Conservation (phyloP, 1,140 invertebrate genomes). For the Hydropsyche tenuis region DNA sequence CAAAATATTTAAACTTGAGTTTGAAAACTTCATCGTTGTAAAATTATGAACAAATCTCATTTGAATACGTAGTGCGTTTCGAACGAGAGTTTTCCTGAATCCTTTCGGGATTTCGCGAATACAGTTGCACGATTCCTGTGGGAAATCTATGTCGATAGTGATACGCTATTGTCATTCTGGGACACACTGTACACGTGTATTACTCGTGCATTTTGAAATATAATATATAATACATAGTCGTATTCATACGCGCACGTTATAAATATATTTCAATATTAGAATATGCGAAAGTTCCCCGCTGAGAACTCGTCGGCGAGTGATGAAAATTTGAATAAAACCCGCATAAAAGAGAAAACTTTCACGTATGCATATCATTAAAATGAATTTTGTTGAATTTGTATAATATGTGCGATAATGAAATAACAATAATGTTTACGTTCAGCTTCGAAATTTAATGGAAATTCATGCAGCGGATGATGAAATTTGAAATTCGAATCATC, state of each 20-base stretch:
- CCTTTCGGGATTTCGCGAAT: background rate
- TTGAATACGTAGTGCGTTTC: no score
- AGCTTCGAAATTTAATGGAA: background rate
- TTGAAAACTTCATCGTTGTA: no score
- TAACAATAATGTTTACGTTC: background rate
- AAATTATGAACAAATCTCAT: background rate
- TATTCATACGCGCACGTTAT: no score
- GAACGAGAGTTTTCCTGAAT: no score
- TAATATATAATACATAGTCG: no score
- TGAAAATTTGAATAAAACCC: constrained; percentile 13
- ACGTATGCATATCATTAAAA: background rate
- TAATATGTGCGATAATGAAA: no score
- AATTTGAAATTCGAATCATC: no score
- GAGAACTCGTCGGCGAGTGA: background rate
- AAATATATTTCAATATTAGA: no score
- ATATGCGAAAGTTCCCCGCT: background rate
- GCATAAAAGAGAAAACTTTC: background rate
- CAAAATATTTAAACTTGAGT: background rate
- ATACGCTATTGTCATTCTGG: constrained; percentile 1
- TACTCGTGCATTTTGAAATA: no score
- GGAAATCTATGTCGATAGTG: background rate
- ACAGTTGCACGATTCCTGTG: background rate
- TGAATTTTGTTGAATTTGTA: background rate
- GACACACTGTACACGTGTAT: no score
- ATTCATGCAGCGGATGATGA: constrained; percentile 1